Evolutionary conservation across 2,888 invertebrate species (phyloP).

Genomic region (Desoria tigrina): DNA sequence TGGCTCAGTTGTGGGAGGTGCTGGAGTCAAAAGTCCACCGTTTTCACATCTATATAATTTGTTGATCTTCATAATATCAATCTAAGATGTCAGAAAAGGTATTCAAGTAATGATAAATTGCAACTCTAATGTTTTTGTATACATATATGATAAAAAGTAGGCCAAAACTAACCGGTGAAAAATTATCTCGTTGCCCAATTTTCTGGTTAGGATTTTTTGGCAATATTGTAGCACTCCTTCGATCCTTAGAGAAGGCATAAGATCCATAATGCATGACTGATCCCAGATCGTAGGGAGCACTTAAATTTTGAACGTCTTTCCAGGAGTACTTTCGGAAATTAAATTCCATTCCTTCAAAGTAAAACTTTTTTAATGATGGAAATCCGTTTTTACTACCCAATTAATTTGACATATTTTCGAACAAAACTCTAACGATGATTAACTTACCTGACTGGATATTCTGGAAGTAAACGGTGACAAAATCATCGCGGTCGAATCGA

Average conservation of each 20-base stretch:
- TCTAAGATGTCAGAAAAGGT: slow-evolving; percentile 26
- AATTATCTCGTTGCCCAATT: slow-evolving; percentile 56
- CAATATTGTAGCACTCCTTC: slow-evolving; percentile 55
- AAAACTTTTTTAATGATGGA: not conserved
- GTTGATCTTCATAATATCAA: slow-evolving; percentile 55
- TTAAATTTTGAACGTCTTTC: slow-evolving; percentile 55
- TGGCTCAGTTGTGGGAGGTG: slow-evolving; percentile 18
- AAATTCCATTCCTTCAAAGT: slow-evolving; percentile 54
- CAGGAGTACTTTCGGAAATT: slow-evolving; percentile 56
- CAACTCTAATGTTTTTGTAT: too few relatives aligned
- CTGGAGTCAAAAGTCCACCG: not conserved
- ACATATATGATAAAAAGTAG: not conserved
- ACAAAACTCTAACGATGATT: slow-evolving; percentile 16
- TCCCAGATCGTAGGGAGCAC: slow-evolving; percentile 55
- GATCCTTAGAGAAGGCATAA: slow-evolving; percentile 56
- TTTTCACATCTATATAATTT: slow-evolving; percentile 54
- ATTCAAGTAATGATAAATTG: slow-evolving; percentile 1
- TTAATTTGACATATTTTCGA: too few relatives aligned
- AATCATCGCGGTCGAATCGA: slow-evolving; percentile 59
- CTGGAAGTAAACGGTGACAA: slow-evolving; percentile 56
- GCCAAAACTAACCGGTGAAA: slow-evolving; percentile 53
- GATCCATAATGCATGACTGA: slow-evolving; percentile 58
- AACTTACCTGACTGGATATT: slow-evolving; percentile 53
- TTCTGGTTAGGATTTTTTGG: slow-evolving; percentile 53
- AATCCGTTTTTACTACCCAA: too few relatives aligned